Conservation (phyloP, 35 echinoderm and acorn worm species). For the Nesometra sesokonis region DNA sequence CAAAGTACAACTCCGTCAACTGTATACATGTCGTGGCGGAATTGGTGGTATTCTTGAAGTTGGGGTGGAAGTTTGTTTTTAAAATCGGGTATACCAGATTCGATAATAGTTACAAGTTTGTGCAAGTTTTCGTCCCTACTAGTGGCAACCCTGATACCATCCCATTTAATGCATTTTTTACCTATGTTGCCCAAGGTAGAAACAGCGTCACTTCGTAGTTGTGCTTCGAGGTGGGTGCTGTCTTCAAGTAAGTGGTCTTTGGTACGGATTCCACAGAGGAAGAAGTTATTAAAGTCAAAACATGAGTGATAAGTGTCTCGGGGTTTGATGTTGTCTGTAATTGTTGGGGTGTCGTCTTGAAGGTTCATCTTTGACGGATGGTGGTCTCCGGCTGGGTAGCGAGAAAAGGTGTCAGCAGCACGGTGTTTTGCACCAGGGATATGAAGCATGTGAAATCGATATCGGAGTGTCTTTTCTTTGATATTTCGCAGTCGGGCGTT, state of each 20-base stretch:
- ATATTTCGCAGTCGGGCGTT: constrained; percentile 25
- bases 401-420: constrained; percentile 25
- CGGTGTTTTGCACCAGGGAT: constrained; percentile 3
- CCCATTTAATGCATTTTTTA: constrained; percentile 9
- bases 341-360: background rate
- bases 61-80: constrained; percentile 9
- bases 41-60: constrained; percentile 27
- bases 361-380: background rate
- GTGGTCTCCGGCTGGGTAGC: background rate
- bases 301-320: too few species aligned
- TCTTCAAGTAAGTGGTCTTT: background rate
- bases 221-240: background rate
- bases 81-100: constrained; percentile 4
- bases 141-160: constrained; percentile 9
- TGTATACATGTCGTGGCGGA: constrained; percentile 2
- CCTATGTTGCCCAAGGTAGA: background rate
- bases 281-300: too few species aligned
- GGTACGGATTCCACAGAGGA: too few species aligned
- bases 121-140: constrained; percentile 16
- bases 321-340: too few species aligned
- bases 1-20: constrained; percentile 31
- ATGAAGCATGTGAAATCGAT: constrained; percentile 6
- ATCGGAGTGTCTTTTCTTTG: constrained; percentile 29
- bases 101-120: background rate
- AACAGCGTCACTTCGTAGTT: too few species aligned